phyloP scores from a whole-genome alignment of 1,140 invertebrate species.

The Apis florea region DNA sequence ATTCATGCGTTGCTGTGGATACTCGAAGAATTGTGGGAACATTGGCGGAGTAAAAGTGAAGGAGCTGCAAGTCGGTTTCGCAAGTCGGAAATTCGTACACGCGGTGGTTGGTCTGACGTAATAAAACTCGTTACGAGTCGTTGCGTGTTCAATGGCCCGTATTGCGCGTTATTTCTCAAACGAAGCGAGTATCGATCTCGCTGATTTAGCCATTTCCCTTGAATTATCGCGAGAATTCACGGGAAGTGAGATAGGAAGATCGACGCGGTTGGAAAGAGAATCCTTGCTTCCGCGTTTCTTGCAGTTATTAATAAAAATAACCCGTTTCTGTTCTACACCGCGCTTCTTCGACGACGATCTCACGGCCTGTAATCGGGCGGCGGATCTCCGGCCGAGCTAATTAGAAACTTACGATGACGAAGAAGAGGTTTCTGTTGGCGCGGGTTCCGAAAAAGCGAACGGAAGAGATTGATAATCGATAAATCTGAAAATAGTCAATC shows the following conservation, averaged over 20 bases:
- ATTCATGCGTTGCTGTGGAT: background rate
- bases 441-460: background rate
- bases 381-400: slow-evolving; percentile 60
- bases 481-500: no score
- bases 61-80: slow-evolving; percentile 9
- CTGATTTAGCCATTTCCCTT: background rate
- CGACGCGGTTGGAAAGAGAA: background rate
- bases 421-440: slow-evolving; percentile 32
- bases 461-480: background rate
- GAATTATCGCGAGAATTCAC: background rate
- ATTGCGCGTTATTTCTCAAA: background rate
- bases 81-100: slow-evolving; percentile 36
- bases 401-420: slow-evolving; percentile 62
- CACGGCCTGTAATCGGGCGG: slow-evolving; percentile 55
- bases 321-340: background rate
- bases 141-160: background rate
- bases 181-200: background rate
- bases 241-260: background rate
- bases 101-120: slow-evolving; percentile 2
- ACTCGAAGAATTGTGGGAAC: slow-evolving; percentile 27
- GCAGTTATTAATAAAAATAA: slow-evolving; percentile 49
- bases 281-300: slow-evolving; percentile 31
- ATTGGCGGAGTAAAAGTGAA: slow-evolving; percentile 27
- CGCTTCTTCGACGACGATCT: slow-evolving; percentile 22
- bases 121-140: slow-evolving; percentile 1